Percentiles rank a stretch among this genome's conserved stretches.
phyloP scores from a whole-genome alignment of 2,888 invertebrate genomes.

The Eudemis profundana region DNA sequence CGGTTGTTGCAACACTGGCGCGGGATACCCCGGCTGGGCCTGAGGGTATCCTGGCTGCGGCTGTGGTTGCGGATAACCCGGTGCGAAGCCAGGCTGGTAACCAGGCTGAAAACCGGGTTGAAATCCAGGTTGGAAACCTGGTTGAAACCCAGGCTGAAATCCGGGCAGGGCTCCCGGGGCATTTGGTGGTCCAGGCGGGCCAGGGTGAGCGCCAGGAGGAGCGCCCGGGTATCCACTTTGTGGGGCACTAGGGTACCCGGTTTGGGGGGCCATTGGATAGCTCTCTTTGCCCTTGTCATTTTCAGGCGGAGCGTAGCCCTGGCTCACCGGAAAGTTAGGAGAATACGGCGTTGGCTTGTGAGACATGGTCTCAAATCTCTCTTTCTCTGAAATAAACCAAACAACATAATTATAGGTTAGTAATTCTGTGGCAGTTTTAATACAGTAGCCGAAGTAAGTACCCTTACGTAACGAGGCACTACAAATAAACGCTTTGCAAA shows the following conservation, averaged over 20 bases:
- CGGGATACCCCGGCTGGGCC: constrained; percentile 48
- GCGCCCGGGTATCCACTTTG: constrained; percentile 3
- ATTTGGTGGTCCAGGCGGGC: constrained; percentile 65
- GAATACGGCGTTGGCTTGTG: constrained; percentile 75
- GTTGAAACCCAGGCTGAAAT: constrained; percentile 74
- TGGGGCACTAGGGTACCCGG: constrained; percentile 47
- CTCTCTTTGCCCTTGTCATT: constrained; percentile 60
- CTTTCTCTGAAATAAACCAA: constrained; percentile 32
- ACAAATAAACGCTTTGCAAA: too few relatives aligned
- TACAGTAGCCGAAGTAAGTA: background rate
- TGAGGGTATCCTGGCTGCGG: constrained; percentile 48
- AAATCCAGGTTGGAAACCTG: constrained; percentile 69
- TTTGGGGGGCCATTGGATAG: constrained; percentile 66
- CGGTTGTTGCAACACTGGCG: constrained; percentile 69
- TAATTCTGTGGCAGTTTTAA: background rate
- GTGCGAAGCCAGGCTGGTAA: constrained; percentile 61
- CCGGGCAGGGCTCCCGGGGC: constrained; percentile 69
- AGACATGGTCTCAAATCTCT: too few relatives aligned
- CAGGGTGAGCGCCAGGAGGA: constrained; percentile 51
- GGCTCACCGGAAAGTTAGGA: constrained; percentile 76
- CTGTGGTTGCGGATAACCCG: constrained; percentile 57
- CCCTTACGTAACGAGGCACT: background rate
- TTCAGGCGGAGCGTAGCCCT: constrained; percentile 78
- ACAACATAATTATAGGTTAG: constrained; percentile 7
- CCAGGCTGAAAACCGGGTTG: constrained; percentile 68